Evolutionary conservation across 2,888 invertebrate species (phyloP), one percentile per base, ranked within the genome.

Genomic region (Catocala fraxini): DNA sequence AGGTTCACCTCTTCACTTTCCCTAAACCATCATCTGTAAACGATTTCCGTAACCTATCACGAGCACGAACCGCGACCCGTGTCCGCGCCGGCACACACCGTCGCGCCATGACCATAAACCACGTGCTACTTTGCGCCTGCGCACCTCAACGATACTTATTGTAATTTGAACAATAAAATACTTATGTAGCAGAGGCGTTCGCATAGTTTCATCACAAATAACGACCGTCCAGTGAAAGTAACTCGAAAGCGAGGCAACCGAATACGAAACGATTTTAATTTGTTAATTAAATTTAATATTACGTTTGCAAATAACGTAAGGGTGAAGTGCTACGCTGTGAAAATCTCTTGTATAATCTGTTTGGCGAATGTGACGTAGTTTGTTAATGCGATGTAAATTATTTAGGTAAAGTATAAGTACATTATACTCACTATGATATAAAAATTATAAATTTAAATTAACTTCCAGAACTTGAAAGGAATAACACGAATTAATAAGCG

Each of bases 171-270:
- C 62, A 74, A 65, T 59, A 64, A 52, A 64, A 52, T 66, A 60
- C 15, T 63, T 66, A 48, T 63, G 54, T 55, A 46, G 46, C 47
- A n/a, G 59, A 51, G 33, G 41, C 48, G 61, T 63, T 58, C 53
- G 56, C 65, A 61, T 41, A 48, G 64, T 74, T 65, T 66, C 65
- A 70, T 65, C 62, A 65, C 63, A 66, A 70, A 66, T 65, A 59
- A 70, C 70, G 65, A 59, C 51, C 59, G 52, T 41, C 41, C 55
- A 78, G 76, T 76, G 79, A 78, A 78, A 76, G 76, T 78, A 43
- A 52, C 42, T 64, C 53, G 68, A 68, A 60, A 76, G 66, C 55
- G 56, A 67, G 58, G 60, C 54, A 58, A 56, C 59, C 55, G 49
- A 61, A 60, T 56, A 56, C 51, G 56, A 65, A 69, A 65, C 49